Evolutionary conservation across 2,888 invertebrate species (phyloP), one percentile per base, ranked within the genome.

Genomic region (Cylloceria caligata): DNA sequence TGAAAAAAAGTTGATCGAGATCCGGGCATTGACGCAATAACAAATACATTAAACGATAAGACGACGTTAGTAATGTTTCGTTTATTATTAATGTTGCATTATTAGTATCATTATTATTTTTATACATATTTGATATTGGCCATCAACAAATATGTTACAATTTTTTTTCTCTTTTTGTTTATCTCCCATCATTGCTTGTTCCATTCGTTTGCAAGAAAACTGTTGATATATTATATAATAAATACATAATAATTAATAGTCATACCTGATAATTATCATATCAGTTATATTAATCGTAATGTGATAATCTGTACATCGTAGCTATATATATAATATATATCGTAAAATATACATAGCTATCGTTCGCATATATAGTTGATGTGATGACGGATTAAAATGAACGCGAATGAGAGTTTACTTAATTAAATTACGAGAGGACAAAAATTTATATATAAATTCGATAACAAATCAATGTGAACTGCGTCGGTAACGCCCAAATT

Each of bases 71-170:
- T 82, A 82, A 82, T 82, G 65, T 82, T 88, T 86, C 85, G 86
- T 89, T 89, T 89, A 90, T 89, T 89, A 89, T 86, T 89, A 89
- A 89, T 90, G 88, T 88, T 86, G 88, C 86, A 88, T 89, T 89
- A 89, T 89, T 89, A 88, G 89, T 89, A 89, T 85, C 79, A 88
- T 88, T 88, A 88, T 89, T 89, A 88, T 85, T 88, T 90, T 89
- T 89, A 90, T 90, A 90, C 89, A 90, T 90, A 89, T 90, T 89
- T 89, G 89, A 90, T 89, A 89, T 90, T 89, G 89, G 90, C 89
- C 89, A 89, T 90, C 89, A 89, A 89, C 89, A 89, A 90, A 90
- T 90, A 90, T 90, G 89, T 89, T 89, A 89, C 89, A 90, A 87
- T 87, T 86, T 80, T 80, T 84, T 42, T 49, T 75, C n/a, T n/a